These are phyloP conservation scores for Liparis tanakae DNA, from an alignment of 2,797 vertebrate genomes.

Conservation along the genomic window DNA sequence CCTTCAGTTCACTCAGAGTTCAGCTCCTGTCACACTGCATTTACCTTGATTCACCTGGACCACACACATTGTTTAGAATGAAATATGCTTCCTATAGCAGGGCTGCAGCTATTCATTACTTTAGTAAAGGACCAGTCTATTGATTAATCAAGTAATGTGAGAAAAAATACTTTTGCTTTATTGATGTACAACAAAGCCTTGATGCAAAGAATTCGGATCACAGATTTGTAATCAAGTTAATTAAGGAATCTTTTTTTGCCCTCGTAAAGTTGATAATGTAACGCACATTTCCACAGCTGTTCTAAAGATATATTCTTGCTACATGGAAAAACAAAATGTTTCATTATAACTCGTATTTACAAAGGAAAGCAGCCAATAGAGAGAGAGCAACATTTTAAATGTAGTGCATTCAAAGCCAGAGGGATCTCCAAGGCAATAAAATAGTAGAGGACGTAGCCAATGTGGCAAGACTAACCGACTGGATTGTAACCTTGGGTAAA, in stretches of 20 bases:
- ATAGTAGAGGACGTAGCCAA: neutral
- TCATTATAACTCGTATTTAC: neutral
- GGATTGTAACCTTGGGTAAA: neutral
- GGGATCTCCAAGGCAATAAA: neutral
- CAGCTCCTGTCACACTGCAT: conserved; percentile 38
- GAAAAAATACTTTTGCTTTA: neutral
- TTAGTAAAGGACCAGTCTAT: neutral
- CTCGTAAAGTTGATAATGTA: neutral
- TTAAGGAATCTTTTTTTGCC: neutral
- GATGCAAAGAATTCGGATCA: neutral
- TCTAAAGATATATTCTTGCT: neutral
- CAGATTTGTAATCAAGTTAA: neutral
- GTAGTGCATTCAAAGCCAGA: neutral
- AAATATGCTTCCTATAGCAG: neutral
- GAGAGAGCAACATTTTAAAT: neutral
- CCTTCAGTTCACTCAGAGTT: conserved; percentile 59
- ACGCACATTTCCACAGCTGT: neutral
- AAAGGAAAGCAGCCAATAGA: neutral
- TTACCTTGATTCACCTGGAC: conserved; percentile 31
- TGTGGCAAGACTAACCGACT: neutral
- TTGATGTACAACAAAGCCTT: neutral
- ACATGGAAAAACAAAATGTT: neutral
- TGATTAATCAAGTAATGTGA: neutral
- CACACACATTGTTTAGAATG: neutral
- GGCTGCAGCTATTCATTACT: neutral